These are phyloP conservation scores for Lycophotia porphyrea DNA, from an alignment of 2,888 invertebrate species.

Conservation along the genomic window DNA sequence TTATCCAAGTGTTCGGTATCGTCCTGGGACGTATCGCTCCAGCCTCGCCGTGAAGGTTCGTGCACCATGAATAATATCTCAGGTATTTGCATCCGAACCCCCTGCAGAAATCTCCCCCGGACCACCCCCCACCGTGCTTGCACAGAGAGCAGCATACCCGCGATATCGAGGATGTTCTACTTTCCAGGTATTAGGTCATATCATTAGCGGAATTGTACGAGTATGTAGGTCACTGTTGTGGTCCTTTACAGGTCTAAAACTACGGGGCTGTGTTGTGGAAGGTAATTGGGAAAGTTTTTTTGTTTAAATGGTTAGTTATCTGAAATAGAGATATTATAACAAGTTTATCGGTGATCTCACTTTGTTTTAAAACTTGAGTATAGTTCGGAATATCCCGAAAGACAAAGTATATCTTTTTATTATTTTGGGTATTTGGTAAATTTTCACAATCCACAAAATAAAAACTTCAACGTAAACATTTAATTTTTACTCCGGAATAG, in stretches of 20 bases:
- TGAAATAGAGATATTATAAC: neutral
- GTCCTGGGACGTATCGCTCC: conserved; percentile 28
- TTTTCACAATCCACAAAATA: neutral
- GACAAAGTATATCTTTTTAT: neutral
- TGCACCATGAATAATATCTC: conserved; percentile 45
- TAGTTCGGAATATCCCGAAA: neutral
- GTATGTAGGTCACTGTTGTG: conserved; percentile 40
- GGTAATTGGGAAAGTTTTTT: neutral
- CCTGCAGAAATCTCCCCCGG: neutral
- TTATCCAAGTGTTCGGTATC: conserved; percentile 1
- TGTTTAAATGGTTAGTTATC: neutral
- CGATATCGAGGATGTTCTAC: conserved; percentile 24
- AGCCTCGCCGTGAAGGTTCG: conserved; percentile 19
- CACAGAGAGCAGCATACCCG: conserved; percentile 13
- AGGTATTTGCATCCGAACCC: conserved; percentile 37
- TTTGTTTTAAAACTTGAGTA: neutral
- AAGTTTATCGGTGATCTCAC: neutral
- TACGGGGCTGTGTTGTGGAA: neutral
- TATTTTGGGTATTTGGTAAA: neutral
- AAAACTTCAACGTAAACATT: neutral
- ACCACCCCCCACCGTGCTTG: too few species aligned
- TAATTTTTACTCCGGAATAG: neutral
- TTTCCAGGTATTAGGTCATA: conserved; percentile 43
- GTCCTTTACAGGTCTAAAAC: neutral
- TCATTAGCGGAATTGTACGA: conserved; percentile 37